Base-by-base conservation (phyloP, 2,888 invertebrate genomes). In the Eupithecia pulchellata region DNA sequence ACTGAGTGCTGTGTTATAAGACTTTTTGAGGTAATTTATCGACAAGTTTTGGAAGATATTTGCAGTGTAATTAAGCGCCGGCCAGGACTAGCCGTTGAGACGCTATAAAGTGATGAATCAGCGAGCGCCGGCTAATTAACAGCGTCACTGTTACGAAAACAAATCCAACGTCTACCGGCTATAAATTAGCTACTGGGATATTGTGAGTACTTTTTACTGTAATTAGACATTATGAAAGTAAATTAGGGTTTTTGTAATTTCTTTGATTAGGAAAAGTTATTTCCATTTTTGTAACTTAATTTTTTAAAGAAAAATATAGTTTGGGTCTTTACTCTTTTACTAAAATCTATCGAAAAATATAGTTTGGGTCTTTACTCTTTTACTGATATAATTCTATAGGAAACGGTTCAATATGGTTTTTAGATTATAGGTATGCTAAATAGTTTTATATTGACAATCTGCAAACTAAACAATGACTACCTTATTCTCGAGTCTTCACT, bases 81-180 rank as follows among this genome's bases (percentile, higher is more conserved):
- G 88, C 87, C 86, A 81, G 87, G 86, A 87, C 85, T 88, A 87
- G 89, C 90, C 89, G 87, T 84, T 89, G 89, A 90, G 91, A 92
- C 92, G 91, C 84, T 92, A 88, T 90, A 90, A 89, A 93, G 93
- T 93, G 93, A 93, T 93, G 93, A 93, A 92, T 93, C 91, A 93
- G 93, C 92, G 92, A 86, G 89, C 91, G 90, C 90, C 90, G 90
- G 90, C 89, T 92, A 92, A 93, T 93, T 93, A 93, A 90, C 88
- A 85, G 83, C 90, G 89, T 88, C 86, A 86, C 87, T 88, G 89
- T 84, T 88, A 89, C 91, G 89, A 91, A 92, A 93, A 93, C 93
- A 92, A 90, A 91, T 87, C 88, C 85, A 85, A 83, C 87, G 83
- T 86, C 85, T 75, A 79, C 83, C 81, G 81, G 77, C 84, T 81